phyloP scores from a whole-genome alignment of 2,888 invertebrate species.

The Dryobota labecula region DNA sequence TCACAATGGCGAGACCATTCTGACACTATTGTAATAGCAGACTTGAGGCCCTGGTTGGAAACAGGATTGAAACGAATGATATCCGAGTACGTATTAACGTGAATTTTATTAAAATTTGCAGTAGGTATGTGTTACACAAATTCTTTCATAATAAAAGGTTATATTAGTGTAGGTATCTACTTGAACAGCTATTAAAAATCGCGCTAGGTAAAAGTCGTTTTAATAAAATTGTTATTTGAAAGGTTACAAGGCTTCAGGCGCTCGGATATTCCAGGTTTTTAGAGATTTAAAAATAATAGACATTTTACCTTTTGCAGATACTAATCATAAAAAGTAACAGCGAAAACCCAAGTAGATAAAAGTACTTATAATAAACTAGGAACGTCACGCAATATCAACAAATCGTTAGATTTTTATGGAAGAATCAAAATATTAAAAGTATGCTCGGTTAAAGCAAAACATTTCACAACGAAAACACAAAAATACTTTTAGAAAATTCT shows the following conservation, averaged over 20 bases:
- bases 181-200: neutral
- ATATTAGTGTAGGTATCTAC: neutral
- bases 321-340: conserved; percentile 33
- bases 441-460: conserved; percentile 28
- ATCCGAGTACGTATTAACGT: neutral
- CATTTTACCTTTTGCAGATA: conserved; percentile 11
- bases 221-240: conserved; percentile 7
- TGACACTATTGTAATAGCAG: too few species aligned
- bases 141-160: neutral
- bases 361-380: conserved; percentile 14
- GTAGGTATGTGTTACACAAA: neutral
- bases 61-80: neutral
- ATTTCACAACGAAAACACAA: conserved; percentile 26
- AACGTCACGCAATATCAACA: conserved; percentile 32
- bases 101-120: neutral
- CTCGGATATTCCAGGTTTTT: neutral
- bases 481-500: conserved; percentile 42
- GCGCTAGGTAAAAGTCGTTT: neutral
- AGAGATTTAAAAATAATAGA: conserved; percentile 9
- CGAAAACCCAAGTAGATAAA: neutral
- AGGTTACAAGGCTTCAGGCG: conserved; percentile 5
- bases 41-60: too few species aligned
- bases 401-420: conserved; percentile 31
- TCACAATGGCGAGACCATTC: too few species aligned
- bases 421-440: conserved; percentile 32